Evolutionary conservation across 2,797 vertebrate species (phyloP).

Genomic region (Melanotaenia boesemani): DNA sequence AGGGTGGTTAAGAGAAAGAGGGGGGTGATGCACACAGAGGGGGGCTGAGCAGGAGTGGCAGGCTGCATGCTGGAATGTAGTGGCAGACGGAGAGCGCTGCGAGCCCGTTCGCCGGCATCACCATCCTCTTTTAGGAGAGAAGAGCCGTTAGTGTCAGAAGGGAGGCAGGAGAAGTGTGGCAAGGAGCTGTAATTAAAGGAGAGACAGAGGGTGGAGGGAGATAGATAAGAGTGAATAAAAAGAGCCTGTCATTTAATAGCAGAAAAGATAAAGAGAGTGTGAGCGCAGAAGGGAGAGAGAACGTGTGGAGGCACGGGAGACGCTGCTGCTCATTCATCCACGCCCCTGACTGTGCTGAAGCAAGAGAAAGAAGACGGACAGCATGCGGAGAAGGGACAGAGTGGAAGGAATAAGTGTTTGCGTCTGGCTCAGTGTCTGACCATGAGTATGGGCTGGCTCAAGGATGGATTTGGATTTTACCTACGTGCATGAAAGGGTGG

Average conservation of each 20-base stretch:
- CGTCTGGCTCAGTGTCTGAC: slow-evolving; percentile 37
- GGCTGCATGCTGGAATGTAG: slow-evolving; percentile 64
- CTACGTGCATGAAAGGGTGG: slow-evolving; percentile 50
- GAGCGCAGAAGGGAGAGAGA: slow-evolving; percentile 38
- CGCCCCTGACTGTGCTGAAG: slow-evolving; percentile 70
- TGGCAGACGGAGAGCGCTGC: slow-evolving; percentile 58
- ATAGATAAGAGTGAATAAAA: slow-evolving; percentile 61
- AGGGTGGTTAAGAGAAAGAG: slow-evolving; percentile 53
- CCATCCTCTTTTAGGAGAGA: slow-evolving; percentile 56
- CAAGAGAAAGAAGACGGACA: slow-evolving; percentile 53
- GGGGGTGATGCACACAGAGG: slow-evolving; percentile 54
- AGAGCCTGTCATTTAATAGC: slow-evolving; percentile 53
- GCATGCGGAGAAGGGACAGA: slow-evolving; percentile 52
- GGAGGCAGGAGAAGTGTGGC: slow-evolving; percentile 56
- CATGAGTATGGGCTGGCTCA: slow-evolving; percentile 53
- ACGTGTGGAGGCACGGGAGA: slow-evolving; percentile 53
- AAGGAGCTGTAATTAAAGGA: slow-evolving; percentile 72
- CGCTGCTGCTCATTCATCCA: slow-evolving; percentile 68
- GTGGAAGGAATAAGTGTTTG: slow-evolving; percentile 42
- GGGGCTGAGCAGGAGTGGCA: slow-evolving; percentile 36
- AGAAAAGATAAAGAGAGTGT: slow-evolving; percentile 56
- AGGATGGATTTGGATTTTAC: slow-evolving; percentile 66
- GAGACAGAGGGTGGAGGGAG: slow-evolving; percentile 61
- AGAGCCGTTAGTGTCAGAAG: slow-evolving; percentile 55
- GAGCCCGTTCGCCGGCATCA: slow-evolving; percentile 54